Percentiles rank a stretch among this genome's conserved stretches.
These are phyloP conservation scores for Melanotaenia pygmaea DNA, from an alignment of 2,797 vertebrate genomes.

Conservation along the genomic window DNA sequence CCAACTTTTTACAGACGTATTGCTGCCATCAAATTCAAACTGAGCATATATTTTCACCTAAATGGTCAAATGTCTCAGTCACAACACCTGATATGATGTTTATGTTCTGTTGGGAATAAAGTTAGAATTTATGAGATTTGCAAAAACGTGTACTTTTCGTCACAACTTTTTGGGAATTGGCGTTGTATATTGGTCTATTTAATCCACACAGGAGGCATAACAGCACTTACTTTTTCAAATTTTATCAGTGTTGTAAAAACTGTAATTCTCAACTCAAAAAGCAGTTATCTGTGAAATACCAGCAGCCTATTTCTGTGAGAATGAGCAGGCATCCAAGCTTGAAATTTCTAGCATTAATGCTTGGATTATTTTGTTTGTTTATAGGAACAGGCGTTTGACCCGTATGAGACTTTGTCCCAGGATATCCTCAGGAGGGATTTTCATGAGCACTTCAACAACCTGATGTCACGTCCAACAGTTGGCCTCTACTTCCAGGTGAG, in stretches of 20 bases:
- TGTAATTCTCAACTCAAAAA: not conserved
- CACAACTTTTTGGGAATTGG: too few relatives aligned
- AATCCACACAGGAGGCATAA: not conserved
- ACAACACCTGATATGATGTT: too few relatives aligned
- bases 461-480: conserved; percentile 91
- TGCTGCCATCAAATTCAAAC: too few relatives aligned
- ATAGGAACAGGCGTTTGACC: conserved; percentile 98
- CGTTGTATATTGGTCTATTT: not conserved
- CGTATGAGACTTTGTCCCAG: conserved; percentile 96
- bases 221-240: not conserved
- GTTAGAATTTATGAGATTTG: too few relatives aligned
- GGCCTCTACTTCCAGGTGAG: conserved; percentile 94
- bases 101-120: too few relatives aligned
- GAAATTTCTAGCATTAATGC: not conserved
- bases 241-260: not conserved
- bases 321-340: not conserved
- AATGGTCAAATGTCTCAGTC: too few relatives aligned
- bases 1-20: too few relatives aligned
- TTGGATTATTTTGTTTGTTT: conserved; percentile 7
- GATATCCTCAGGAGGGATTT: conserved; percentile 93
- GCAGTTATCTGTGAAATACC: not conserved
- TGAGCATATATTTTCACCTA: too few relatives aligned
- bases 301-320: not conserved
- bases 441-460: conserved; percentile 92
- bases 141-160: too few relatives aligned